Base-by-base conservation (phyloP, 2,797 vertebrate genomes). In the Falco berigora region DNA sequence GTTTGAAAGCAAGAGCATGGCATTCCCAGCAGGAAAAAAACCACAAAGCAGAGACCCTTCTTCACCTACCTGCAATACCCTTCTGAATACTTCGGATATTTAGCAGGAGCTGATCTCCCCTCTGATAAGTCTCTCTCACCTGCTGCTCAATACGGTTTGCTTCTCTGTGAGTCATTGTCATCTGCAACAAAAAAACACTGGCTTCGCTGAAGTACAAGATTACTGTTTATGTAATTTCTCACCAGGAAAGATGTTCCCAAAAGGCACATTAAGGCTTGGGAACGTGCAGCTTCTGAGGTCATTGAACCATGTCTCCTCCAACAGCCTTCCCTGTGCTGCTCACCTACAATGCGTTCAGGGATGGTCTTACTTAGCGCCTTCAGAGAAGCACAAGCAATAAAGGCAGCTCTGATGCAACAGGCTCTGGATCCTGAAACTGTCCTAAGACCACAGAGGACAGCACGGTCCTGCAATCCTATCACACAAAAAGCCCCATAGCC, bases 81-180 rank as follows among this genome's bases (percentile, higher is more conserved):
- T 79, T 94, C 73, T 92, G 96, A 76, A 97, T 95, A 87, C 53
- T 98, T 13, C 64, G 96, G 96, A 99, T 96, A 62, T 97, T 96
- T 20, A 67, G 90, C 80, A 99, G 94, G 86, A 99, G 98, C 30
- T 98, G 98, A 67, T 98, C 91, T 1, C 98, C 99, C 11, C 97
- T 98, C 94, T 97, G 97, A 92, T 98, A 91, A 3, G 97, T 98
- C 49, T 96, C 80, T 12, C 72, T 95, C 0, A 98, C 98, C 22
- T 90, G 97, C 80, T 98, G 91, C 18, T 90, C 93, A 46, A 99
- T 75, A 6, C 36, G 79, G 1, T 46, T 55, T 0, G 96, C 98
- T 86, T 96, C 97, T 55, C 89, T 91, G 3, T 86, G 95, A 81
- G 97, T 98, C 74, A 92, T 92, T 4, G 63, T 85, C 28, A 98